phyloP scores from a whole-genome alignment of 2,797 vertebrate genomes.

The Poliocrania exsul region DNA sequence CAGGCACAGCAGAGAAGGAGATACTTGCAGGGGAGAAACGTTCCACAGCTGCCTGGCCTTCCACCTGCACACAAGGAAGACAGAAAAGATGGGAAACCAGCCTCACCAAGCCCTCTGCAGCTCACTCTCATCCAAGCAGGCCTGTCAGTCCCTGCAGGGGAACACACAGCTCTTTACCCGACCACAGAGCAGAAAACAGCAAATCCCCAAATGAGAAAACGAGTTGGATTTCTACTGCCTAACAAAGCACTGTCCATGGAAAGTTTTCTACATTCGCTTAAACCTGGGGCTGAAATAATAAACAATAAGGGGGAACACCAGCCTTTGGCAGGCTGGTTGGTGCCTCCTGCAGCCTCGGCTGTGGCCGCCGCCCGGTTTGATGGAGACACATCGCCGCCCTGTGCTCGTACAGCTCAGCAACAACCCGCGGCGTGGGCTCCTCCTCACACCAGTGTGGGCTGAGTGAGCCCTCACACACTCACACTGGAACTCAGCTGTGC shows the following conservation, averaged over 20 bases:
- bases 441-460: not conserved
- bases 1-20: not conserved
- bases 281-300: not conserved
- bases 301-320: not conserved
- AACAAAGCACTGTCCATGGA: not conserved
- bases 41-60: not conserved
- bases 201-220: not conserved
- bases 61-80: not conserved
- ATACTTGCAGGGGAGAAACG: accelerated
- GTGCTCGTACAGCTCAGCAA: not conserved
- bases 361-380: not conserved
- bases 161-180: not conserved
- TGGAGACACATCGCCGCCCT: constrained; percentile 32
- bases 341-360: not conserved
- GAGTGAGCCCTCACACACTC: not conserved
- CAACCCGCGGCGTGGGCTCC: not conserved
- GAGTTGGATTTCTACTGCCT: not conserved
- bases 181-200: not conserved
- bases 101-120: not conserved
- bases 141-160: not conserved
- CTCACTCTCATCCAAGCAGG: not conserved
- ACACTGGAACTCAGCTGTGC: not conserved
- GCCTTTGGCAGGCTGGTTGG: not conserved
- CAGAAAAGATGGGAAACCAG: not conserved
- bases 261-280: not conserved